phyloP scores from a whole-genome alignment of 2,888 invertebrate genomes.

The Ornithoptera priamus region DNA sequence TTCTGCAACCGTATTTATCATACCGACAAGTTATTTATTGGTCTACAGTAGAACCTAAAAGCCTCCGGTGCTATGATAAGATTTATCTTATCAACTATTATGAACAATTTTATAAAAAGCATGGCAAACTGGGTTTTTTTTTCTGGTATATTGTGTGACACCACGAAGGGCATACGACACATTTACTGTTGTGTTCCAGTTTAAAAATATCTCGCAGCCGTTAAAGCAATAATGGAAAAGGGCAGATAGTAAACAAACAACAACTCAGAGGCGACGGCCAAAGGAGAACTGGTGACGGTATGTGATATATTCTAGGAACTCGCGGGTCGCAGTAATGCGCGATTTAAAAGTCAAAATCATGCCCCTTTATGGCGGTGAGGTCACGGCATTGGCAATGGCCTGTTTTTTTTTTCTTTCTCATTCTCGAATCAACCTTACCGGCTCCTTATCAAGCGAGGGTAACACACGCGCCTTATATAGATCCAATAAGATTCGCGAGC shows the following conservation, averaged over 20 bases:
- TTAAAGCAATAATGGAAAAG: constrained; percentile 10
- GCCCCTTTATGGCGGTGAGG: constrained; percentile 47
- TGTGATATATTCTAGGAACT: constrained; percentile 25
- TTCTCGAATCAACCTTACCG: constrained; percentile 55
- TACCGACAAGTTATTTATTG: no score
- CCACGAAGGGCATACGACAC: no score
- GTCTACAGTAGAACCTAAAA: no score
- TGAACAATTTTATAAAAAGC: no score
- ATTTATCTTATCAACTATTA: no score
- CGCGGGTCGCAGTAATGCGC: constrained; percentile 18
- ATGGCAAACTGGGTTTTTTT: no score
- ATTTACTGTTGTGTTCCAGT: no score
- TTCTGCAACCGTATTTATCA: no score
- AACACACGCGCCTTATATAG: constrained; percentile 54
- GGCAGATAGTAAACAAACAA: constrained; percentile 11
- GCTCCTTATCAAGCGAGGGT: constrained; percentile 60
- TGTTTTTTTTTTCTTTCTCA: constrained; percentile 53
- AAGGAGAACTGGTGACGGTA: constrained; percentile 27
- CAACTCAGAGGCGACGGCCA: constrained; percentile 12
- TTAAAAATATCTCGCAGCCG: constrained; percentile 5
- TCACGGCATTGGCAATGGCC: constrained; percentile 58
- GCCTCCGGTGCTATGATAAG: no score
- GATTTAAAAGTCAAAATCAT: constrained; percentile 55
- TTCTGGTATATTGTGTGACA: no score
- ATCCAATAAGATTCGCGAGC: constrained; percentile 35